phyloP scores from a whole-genome alignment of 2,113 vertebrate species.

The Muscicapa adusta region DNA sequence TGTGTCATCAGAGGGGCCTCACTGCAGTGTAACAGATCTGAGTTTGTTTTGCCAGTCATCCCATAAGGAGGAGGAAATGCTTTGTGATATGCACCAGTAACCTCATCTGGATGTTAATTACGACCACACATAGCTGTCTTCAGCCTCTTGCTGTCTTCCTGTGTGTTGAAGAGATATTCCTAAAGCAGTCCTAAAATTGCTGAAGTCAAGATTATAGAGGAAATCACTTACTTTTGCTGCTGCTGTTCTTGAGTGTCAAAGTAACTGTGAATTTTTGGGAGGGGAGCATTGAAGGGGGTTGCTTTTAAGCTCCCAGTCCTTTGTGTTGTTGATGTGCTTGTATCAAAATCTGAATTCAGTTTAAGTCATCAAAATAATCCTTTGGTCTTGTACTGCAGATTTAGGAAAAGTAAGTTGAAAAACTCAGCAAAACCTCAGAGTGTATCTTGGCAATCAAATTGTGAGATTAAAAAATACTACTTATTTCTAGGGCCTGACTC shows the following conservation, averaged over 20 bases:
- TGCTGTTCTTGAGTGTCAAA: background rate
- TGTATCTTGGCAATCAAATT: constrained; percentile 17
- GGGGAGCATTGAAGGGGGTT: fast-evolving
- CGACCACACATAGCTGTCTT: background rate
- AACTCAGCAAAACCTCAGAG: background rate
- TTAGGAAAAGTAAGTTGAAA: background rate
- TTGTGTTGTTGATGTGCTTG: background rate
- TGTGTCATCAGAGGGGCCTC: background rate
- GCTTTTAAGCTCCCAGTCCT: background rate
- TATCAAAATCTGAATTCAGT: background rate
- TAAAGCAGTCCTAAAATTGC: background rate
- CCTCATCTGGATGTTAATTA: background rate
- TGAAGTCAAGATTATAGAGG: fast-evolving
- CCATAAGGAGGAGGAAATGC: background rate
- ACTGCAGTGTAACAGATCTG: fast-evolving
- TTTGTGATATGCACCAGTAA: background rate
- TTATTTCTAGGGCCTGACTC: constrained; percentile 44
- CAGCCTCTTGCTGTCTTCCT: background rate
- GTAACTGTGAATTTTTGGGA: background rate
- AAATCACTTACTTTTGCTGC: background rate
- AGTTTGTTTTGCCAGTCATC: background rate
- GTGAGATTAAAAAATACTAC: constrained; percentile 12
- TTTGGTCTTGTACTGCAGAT: background rate
- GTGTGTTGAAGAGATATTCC: background rate
- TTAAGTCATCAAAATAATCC: background rate